Conservation (phyloP, 2,888 invertebrate genomes). For the Hanleya hanleyi region DNA sequence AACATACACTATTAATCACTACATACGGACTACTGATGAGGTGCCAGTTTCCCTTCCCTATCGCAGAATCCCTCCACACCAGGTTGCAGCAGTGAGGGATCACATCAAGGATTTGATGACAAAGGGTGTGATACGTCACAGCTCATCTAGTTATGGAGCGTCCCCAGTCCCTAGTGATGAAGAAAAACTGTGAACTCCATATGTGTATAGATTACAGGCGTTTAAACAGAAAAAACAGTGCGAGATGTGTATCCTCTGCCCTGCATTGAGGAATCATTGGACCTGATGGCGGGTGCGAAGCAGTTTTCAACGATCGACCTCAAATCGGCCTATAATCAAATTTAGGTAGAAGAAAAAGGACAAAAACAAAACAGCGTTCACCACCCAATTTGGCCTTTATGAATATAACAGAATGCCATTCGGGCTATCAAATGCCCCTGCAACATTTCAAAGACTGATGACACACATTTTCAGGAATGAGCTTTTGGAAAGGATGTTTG, state of each 20-base stretch:
- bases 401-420: constrained; percentile 34
- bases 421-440: constrained; percentile 29
- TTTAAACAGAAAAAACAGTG: not conserved
- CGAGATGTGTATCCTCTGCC: constrained; percentile 1
- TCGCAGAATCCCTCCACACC: not conserved
- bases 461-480: no score
- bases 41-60: not conserved
- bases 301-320: no score
- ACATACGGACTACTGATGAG: not conserved
- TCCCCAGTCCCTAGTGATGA: not conserved
- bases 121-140: not conserved
- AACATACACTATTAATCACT: not conserved
- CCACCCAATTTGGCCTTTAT: no score
- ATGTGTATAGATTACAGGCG: not conserved
- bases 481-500: no score
- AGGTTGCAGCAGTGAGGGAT: not conserved
- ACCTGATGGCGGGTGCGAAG: constrained; percentile 18
- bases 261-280: constrained; percentile 23
- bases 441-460: constrained; percentile 37
- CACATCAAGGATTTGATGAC: not conserved
- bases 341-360: no score
- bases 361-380: no score
- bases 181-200: not conserved
- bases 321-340: no score
- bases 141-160: not conserved